Evolutionary conservation across 1,140 invertebrate genomes (phyloP).

Genomic region (Drosophila bocqueti): DNA sequence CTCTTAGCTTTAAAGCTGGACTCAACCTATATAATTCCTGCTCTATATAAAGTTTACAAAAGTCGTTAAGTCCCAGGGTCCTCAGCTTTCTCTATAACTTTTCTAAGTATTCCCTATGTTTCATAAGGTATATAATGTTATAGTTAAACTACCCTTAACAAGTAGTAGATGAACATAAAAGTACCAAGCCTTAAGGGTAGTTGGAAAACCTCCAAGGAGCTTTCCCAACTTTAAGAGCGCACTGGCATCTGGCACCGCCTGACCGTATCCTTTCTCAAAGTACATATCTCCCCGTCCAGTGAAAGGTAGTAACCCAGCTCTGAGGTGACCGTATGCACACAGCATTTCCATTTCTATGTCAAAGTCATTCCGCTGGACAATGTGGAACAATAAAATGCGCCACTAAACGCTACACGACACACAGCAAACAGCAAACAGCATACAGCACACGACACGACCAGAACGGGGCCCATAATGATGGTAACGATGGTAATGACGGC

Average conservation of each 20-base stretch:
- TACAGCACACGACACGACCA: constrained; percentile 7
- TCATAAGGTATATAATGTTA: neutral
- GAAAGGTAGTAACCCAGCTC: constrained; percentile 49
- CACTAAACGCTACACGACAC: constrained; percentile 62
- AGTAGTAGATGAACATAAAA: neutral
- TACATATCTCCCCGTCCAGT: constrained; percentile 26
- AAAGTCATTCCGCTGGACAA: constrained; percentile 77
- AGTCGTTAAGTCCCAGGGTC: neutral
- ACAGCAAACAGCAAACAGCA: constrained; percentile 31
- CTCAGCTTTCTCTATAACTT: neutral
- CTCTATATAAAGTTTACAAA: no score
- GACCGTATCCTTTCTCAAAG: neutral
- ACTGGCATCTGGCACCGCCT: constrained; percentile 44
- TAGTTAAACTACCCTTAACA: constrained; percentile 3
- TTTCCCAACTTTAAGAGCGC: neutral
- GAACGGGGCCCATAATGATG: constrained; percentile 25
- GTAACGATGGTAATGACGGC: constrained; percentile 43
- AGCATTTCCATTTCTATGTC: constrained; percentile 69
- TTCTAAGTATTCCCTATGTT: neutral
- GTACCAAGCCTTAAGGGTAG: constrained; percentile 5
- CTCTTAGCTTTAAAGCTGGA: neutral
- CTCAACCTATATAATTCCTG: neutral
- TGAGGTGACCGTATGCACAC: constrained; percentile 6
- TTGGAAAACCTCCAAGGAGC: neutral
- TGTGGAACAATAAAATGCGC: constrained; percentile 68